Evolutionary conservation across 2,888 invertebrate genomes (phyloP).

Genomic region (Palloptera scutellata): DNA sequence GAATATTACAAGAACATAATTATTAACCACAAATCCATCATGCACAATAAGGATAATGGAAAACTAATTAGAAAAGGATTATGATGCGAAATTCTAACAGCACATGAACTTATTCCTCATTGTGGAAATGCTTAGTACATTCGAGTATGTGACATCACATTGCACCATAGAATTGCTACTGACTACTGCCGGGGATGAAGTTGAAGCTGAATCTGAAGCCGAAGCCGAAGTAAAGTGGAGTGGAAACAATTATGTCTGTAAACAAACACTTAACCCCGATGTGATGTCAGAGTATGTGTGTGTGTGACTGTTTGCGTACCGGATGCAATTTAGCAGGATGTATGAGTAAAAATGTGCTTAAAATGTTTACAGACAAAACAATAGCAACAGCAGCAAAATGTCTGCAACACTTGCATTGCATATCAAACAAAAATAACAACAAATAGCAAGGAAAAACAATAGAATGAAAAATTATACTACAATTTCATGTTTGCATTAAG

Average conservation of each 20-base stretch:
- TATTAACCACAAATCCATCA: slow-evolving; percentile 32
- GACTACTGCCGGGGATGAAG: not conserved
- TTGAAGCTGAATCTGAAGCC: slow-evolving; percentile 8
- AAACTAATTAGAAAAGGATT: slow-evolving; percentile 35
- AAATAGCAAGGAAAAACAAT: not conserved
- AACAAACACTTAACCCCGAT: slow-evolving; percentile 12
- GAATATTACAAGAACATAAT: slow-evolving; percentile 11
- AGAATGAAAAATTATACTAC: too few relatives aligned
- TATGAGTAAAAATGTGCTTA: not conserved
- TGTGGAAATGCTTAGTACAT: too few relatives aligned
- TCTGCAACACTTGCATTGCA: slow-evolving; percentile 25
- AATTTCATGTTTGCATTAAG: too few relatives aligned
- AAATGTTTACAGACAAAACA: not conserved
- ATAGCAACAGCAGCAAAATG: not conserved
- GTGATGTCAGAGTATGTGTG: slow-evolving; percentile 3
- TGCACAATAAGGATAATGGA: slow-evolving; percentile 28
- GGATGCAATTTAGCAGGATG: not conserved
- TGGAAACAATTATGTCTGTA: slow-evolving; percentile 16
- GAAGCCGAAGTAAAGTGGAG: not conserved
- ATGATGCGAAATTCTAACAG: slow-evolving; percentile 14
- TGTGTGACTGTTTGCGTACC: not conserved
- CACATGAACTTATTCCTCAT: not conserved
- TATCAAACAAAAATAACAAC: slow-evolving; percentile 19
- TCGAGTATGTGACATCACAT: too few relatives aligned
- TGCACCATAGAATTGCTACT: too few relatives aligned